phyloP scores from a whole-genome alignment of 2,113 vertebrate species.

The Tachycineta bicolor region DNA sequence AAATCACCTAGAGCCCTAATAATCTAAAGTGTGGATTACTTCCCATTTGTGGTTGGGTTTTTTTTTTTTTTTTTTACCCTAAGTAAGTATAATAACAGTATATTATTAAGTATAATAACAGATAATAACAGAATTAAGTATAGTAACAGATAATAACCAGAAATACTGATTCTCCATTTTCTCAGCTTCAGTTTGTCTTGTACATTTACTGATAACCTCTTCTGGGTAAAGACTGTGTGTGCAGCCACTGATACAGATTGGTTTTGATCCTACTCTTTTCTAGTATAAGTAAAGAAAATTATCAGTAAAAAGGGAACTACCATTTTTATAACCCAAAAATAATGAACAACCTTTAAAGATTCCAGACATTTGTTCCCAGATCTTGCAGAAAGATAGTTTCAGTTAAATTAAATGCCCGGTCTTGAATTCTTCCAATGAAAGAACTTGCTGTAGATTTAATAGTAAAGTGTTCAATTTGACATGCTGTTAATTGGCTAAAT shows the following conservation, averaged over 20 bases:
- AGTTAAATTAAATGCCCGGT: neutral
- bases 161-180: neutral
- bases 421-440: neutral
- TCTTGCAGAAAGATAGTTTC: neutral
- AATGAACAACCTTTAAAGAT: neutral
- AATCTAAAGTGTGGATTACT: neutral
- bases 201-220: neutral
- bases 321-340: neutral
- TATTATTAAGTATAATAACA: no score
- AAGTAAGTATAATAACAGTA: no score
- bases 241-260: neutral
- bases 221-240: neutral
- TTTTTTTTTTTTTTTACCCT: neutral
- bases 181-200: neutral
- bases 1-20: neutral
- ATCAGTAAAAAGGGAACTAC: neutral
- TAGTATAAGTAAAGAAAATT: neutral
- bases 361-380: neutral
- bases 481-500: neutral
- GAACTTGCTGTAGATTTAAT: neutral
- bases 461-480: neutral
- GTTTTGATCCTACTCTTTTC: neutral
- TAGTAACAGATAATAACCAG: no score
- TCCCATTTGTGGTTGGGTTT: neutral
- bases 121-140: no score